These are phyloP conservation scores for Eumerus sabulonum DNA, from an alignment of 2,888 invertebrate species.

Conservation along the genomic window DNA sequence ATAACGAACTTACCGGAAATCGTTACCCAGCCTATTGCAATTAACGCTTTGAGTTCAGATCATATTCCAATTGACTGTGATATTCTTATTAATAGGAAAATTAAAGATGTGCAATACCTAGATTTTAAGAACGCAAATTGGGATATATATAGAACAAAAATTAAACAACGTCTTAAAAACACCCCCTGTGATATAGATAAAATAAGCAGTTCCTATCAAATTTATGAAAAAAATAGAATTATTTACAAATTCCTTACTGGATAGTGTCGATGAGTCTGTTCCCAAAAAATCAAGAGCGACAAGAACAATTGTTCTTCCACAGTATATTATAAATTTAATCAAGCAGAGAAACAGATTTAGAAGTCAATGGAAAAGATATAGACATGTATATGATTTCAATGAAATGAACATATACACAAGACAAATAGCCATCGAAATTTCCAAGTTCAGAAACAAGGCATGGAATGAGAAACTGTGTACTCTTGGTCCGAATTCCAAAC, in stretches of 20 bases:
- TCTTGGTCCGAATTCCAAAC: too few relatives aligned
- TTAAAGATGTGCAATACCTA: slow-evolving; percentile 12
- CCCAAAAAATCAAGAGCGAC: too few relatives aligned
- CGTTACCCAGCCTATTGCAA: background rate
- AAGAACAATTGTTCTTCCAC: too few relatives aligned
- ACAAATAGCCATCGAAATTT: slow-evolving; percentile 9
- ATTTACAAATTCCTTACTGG: too few relatives aligned
- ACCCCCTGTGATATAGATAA: slow-evolving; percentile 16
- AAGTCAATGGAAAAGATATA: too few relatives aligned
- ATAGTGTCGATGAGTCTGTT: too few relatives aligned
- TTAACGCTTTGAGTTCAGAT: slow-evolving; percentile 9
- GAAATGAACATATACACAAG: too few relatives aligned
- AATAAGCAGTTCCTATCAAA: slow-evolving; percentile 8
- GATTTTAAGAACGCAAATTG: slow-evolving; percentile 24
- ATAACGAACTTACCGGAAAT: slow-evolving; percentile 17
- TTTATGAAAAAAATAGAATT: slow-evolving; percentile 20
- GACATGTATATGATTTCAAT: too few relatives aligned
- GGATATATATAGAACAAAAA: slow-evolving; percentile 10
- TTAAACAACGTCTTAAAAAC: slow-evolving; percentile 8
- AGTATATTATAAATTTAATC: too few relatives aligned
- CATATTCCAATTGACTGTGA: slow-evolving; percentile 10
- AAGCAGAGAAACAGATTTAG: too few relatives aligned
- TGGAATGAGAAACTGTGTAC: too few relatives aligned
- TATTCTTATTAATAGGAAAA: slow-evolving; percentile 6
- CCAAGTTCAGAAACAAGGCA: too few relatives aligned